Base-by-base conservation (phyloP, 2,888 invertebrate species). In the Halictus ligatus region DNA sequence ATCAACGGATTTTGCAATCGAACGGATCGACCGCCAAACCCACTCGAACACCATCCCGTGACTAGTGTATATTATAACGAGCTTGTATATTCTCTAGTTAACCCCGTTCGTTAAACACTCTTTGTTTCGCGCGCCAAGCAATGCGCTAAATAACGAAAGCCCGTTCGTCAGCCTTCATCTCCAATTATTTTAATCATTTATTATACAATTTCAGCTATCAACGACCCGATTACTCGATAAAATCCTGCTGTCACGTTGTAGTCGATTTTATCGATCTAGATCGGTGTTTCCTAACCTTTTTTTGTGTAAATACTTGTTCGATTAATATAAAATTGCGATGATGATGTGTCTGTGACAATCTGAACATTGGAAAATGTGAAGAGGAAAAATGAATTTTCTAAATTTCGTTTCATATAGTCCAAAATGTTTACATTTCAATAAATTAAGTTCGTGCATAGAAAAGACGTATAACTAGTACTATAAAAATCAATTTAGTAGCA, bases 1-100 rank as follows among this genome's bases (percentile, higher is more conserved):
- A 64, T 64, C 29, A 64, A 64, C 64, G 64, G 64, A 64, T 64
- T 64, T 64, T 64, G 29, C 15, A 64, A 64, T 64, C 64, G 64
- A 64, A 64, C 64, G 64, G 64, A 64, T 64, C 64, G 64, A 29
- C 64, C 64, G 64, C 29, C 64, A 64, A 64, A 64, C 64, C 29
- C 18, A 64, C 64, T 64, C 29, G 64, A 29, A 64, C 64, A 60
- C 2, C 60, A 10, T 0, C 29, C 3, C 64, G 18, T 29, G 64
- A 64, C 64, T 64, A 13, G 29, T 29, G 29, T 29, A 64, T 64
- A 29, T 29, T 29, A 64, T 64, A 64, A 64, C 29, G 64, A 64
- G 29, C 29, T 64, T 64, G 64, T 64, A 29, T 64, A 64, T 64
- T 64, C 64, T 64, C 29, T 29, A 64, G 64, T 64, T 64, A 64